These are phyloP conservation scores for Listronotus bonariensis DNA, from an alignment of 1,140 invertebrate genomes.

Conservation along the genomic window DNA sequence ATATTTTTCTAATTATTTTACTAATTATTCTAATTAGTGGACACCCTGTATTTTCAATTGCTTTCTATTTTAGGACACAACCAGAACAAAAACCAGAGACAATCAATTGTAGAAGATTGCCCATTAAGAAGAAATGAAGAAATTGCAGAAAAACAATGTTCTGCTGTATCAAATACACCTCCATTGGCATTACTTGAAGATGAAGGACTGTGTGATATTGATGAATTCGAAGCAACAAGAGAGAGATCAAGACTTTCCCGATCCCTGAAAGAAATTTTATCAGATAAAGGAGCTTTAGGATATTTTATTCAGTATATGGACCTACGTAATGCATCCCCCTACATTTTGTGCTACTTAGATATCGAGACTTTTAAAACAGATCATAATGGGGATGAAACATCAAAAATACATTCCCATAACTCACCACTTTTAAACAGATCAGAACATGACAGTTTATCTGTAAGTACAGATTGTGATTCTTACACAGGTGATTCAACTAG, in stretches of 20 bases:
- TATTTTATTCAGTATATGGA: slow-evolving; percentile 79
- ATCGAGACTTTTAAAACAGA: slow-evolving; percentile 66
- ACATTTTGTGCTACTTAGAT: slow-evolving; percentile 76
- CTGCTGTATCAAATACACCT: not conserved
- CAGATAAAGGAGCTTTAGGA: slow-evolving; percentile 70
- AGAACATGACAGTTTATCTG: slow-evolving; percentile 55
- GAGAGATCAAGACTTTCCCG: slow-evolving; percentile 64
- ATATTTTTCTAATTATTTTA: no score
- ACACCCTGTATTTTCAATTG: no score
- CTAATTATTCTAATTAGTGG: no score
- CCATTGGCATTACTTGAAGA: slow-evolving; percentile 45
- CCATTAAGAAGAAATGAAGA: slow-evolving; percentile 6
- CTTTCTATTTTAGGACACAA: slow-evolving; percentile 5
- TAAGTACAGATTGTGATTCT: slow-evolving; percentile 56
- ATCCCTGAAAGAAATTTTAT: slow-evolving; percentile 67
- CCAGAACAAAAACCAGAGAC: slow-evolving; percentile 1
- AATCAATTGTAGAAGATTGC: not conserved
- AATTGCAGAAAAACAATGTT: slow-evolving; percentile 7
- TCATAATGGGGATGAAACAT: not conserved
- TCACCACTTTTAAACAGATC: slow-evolving; percentile 36
- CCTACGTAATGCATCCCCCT: slow-evolving; percentile 59
- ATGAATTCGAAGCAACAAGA: slow-evolving; percentile 39
- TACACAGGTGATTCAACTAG: slow-evolving; percentile 52
- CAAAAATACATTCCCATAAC: slow-evolving; percentile 26
- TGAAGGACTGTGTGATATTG: slow-evolving; percentile 49